phyloP scores from a whole-genome alignment of 2,888 invertebrate species.

The Chalcis sispes region DNA sequence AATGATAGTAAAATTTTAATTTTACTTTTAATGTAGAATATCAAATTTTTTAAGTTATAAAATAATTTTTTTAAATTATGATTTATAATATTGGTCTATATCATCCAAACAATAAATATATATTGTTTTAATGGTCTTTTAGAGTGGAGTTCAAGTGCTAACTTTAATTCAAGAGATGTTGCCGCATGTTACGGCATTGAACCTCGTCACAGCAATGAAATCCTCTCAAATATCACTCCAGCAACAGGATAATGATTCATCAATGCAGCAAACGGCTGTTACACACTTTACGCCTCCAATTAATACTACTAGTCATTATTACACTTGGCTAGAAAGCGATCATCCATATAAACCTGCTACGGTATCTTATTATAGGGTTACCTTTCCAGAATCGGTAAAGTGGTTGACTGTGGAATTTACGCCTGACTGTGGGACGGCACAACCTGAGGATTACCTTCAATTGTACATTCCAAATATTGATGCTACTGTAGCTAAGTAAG shows the following conservation, averaged over 20 bases:
- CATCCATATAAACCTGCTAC: slow-evolving; percentile 96
- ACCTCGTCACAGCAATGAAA: slow-evolving; percentile 79
- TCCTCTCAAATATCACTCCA: slow-evolving; percentile 72
- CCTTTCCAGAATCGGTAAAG: slow-evolving; percentile 91
- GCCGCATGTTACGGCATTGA: slow-evolving; percentile 91
- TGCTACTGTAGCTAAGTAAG: slow-evolving; percentile 62
- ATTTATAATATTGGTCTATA: not conserved
- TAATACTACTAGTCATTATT: slow-evolving; percentile 88
- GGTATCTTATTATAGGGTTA: slow-evolving; percentile 90
- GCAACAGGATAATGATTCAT: slow-evolving; percentile 71
- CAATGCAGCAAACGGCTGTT: slow-evolving; percentile 49
- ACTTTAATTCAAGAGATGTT: slow-evolving; percentile 91
- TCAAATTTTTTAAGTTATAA: slow-evolving; percentile 14
- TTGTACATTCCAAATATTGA: slow-evolving; percentile 81
- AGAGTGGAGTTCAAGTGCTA: slow-evolving; percentile 91
- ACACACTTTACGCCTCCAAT: slow-evolving; percentile 66
- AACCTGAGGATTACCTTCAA: slow-evolving; percentile 92
- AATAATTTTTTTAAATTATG: not conserved
- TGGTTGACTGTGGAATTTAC: slow-evolving; percentile 97
- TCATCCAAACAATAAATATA: not conserved
- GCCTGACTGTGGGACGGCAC: slow-evolving; percentile 92
- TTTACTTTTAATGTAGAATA: slow-evolving; percentile 8
- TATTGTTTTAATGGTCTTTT: slow-evolving; percentile 37
- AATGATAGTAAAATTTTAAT: slow-evolving; percentile 31
- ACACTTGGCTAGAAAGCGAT: slow-evolving; percentile 95